Evolutionary conservation across 2,797 vertebrate species (phyloP).

Genomic region (Mus spretus): DNA sequence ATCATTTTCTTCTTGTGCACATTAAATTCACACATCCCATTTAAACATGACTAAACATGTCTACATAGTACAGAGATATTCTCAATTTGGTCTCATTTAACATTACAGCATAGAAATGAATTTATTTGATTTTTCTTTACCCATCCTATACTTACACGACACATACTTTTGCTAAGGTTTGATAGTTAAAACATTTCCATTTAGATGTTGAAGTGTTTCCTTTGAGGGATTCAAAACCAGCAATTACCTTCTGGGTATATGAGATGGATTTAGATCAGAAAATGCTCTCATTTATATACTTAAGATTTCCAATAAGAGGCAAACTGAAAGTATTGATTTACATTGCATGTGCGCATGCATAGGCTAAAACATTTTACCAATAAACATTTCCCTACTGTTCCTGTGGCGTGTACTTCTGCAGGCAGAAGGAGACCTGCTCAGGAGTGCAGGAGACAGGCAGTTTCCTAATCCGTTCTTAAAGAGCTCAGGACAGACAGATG

Average conservation of each 20-base stretch:
- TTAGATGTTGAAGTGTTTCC: constrained; percentile 22
- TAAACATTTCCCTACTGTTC: constrained; percentile 72
- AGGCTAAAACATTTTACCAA: constrained; percentile 68
- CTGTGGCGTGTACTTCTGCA: constrained; percentile 32
- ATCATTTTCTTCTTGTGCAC: constrained; percentile 34
- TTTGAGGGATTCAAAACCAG: background rate
- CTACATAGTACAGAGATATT: constrained; percentile 25
- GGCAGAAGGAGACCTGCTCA: background rate
- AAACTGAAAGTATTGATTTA: constrained; percentile 72
- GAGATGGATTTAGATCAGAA: constrained; percentile 71
- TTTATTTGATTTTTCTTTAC: constrained; percentile 18
- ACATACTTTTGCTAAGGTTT: background rate
- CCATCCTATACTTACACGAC: background rate
- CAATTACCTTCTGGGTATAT: constrained; percentile 58
- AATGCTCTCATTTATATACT: constrained; percentile 65
- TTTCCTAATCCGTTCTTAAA: constrained; percentile 31
- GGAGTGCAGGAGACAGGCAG: background rate
- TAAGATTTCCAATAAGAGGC: constrained; percentile 68
- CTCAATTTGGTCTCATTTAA: constrained; percentile 7
- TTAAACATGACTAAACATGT: constrained; percentile 73
- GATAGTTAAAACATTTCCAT: background rate
- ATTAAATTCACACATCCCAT: constrained; percentile 66
- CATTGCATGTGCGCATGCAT: background rate
- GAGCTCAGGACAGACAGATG: constrained; percentile 42
- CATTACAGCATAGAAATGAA: background rate